phyloP scores from a whole-genome alignment of 2,797 vertebrate genomes.

The Hybognathus amarus region DNA sequence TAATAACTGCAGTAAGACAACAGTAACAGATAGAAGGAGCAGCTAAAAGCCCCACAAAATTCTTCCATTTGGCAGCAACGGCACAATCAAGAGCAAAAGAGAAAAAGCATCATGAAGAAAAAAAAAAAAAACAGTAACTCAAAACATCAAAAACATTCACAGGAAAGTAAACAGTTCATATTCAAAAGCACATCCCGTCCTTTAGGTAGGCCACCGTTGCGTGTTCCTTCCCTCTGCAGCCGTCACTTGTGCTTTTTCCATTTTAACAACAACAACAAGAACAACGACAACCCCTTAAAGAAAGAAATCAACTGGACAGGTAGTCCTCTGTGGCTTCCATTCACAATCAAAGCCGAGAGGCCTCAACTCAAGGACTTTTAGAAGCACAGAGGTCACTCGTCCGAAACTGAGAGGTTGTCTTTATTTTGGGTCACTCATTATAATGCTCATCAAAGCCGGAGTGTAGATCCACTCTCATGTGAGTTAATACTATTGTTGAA shows the following conservation, averaged over 20 bases:
- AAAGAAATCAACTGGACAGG: conserved; percentile 81
- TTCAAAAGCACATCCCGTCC: conserved; percentile 67
- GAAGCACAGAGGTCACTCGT: conserved; percentile 71
- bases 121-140: conserved; percentile 71
- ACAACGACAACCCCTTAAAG: conserved; percentile 77
- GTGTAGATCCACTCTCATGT: conserved; percentile 37
- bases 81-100: conserved; percentile 76
- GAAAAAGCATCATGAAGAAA: conserved; percentile 69
- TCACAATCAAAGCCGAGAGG: conserved; percentile 74
- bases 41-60: conserved; percentile 51
- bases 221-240: conserved; percentile 61
- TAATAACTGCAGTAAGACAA: conserved; percentile 71
- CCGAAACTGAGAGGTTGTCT: conserved; percentile 78
- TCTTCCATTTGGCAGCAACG: conserved; percentile 70
- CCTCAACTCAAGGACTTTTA: conserved; percentile 57
- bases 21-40: conserved; percentile 67
- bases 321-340: conserved; percentile 75
- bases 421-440: conserved; percentile 17
- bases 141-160: conserved; percentile 80
- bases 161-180: conserved; percentile 76
- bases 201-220: conserved; percentile 20
- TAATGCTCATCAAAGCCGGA: conserved; percentile 52
- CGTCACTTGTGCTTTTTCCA: conserved; percentile 66
- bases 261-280: conserved; percentile 32
- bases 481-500: conserved; percentile 61